These are phyloP conservation scores for Bradypodion pumilum DNA, from an alignment of 2,797 vertebrate genomes.

Conservation along the genomic window DNA sequence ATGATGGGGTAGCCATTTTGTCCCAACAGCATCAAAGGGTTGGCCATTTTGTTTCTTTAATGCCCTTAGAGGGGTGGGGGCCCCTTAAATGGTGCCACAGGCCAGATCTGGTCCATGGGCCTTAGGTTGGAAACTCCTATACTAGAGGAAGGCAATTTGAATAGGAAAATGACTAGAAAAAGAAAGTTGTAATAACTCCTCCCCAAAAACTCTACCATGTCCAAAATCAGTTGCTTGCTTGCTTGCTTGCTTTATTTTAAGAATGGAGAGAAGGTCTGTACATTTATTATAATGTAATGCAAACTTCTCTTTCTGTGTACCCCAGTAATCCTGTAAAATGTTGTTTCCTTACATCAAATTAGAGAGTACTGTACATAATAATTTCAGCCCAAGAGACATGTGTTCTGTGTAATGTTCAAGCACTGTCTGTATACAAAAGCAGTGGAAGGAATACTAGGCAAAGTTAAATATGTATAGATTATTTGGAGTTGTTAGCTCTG, in stretches of 20 bases:
- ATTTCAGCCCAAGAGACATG: conserved; percentile 9
- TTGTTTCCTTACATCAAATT: conserved; percentile 44
- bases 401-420: conserved; percentile 7
- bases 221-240: background rate
- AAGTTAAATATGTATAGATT: background rate
- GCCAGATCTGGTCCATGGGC: too few relatives aligned
- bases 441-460: background rate
- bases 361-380: conserved; percentile 9
- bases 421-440: background rate
- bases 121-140: too few relatives aligned
- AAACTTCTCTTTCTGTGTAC: too few relatives aligned
- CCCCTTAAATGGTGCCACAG: too few relatives aligned
- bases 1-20: too few relatives aligned
- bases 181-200: background rate
- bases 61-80: too few relatives aligned
- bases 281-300: background rate
- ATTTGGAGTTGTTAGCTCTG: background rate
- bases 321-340: background rate
- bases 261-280: background rate
- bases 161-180: background rate
- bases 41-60: too few relatives aligned
- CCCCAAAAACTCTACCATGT: background rate
- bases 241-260: background rate
- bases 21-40: too few relatives aligned
- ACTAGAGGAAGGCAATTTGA: background rate